Evolutionary conservation across 2,888 invertebrate genomes (phyloP), one percentile per base, ranked within the genome.

Genomic region (Drosophila austrosaltans): DNA sequence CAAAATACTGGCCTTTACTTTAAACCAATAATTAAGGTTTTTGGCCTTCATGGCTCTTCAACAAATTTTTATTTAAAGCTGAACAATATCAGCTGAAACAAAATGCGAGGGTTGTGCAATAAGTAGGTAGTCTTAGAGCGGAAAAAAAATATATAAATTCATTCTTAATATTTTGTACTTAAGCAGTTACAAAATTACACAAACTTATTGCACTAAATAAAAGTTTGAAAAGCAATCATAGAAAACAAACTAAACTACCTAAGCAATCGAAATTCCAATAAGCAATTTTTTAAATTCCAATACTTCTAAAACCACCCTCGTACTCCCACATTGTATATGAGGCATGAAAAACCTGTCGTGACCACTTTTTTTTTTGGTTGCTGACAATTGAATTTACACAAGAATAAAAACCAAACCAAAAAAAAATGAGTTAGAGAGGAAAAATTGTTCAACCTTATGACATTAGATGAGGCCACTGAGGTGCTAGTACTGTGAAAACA

Each of bases 381-480:
- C n/a, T 61, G 22, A 48, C 30, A n/a, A n/a, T 30, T 48, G 44
- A 32, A 30, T 44, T 44, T 42, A 56, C 25, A 63, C 63, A 42
- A n/a, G 40, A 32, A 7, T 10, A 36, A 30, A 66, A 12, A 67
- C 25, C 16, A 16, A 16, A 16, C 0, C 16, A 16, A 22, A 20
- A 44, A 72, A 64, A 30, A 30, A 30, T 0, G 28, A 12, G 12
- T 28, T 32, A 60, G 20, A 66, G 48, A 64, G 32, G 32, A 22
- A 62, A 66, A 63, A 69, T 63, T 72, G 12, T 8, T 0, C 63
- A 79, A 79, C 68, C 76, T 76, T 76, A 44, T 63, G 67, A 62
- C 81, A 68, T 78, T 75, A 68, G 28, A 59, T 53, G 44, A 54
- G 53, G 22, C 42, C 60, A 16, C 12, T 44, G 40, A 48, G 53